A percentile compares a stretch with the other conserved stretches of the same genome.
Conservation (phyloP, 2,797 vertebrate genomes). For the Pantherophis vulpinus region DNA sequence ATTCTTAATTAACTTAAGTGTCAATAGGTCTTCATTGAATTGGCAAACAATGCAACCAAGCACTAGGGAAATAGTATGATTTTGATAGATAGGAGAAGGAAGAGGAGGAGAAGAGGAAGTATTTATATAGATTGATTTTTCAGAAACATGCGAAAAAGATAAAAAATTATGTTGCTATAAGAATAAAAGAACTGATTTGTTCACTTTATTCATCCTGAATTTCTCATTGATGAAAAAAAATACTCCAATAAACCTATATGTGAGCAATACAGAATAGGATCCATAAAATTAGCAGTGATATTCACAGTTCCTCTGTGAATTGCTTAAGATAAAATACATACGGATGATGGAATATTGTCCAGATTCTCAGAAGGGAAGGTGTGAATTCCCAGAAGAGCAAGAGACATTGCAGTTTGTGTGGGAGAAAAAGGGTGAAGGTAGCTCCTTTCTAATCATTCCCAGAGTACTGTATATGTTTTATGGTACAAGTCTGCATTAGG, state of each 20-base stretch:
- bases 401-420: neutral
- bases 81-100: conserved; percentile 33
- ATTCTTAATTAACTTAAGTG: conserved; percentile 72
- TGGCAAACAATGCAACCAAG: conserved; percentile 61
- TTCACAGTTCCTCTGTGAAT: neutral
- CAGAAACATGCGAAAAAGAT: conserved; percentile 66
- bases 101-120: conserved; percentile 51
- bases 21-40: conserved; percentile 65
- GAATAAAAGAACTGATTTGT: conserved; percentile 36
- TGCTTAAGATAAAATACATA: neutral
- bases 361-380: neutral
- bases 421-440: neutral
- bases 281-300: neutral
- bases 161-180: conserved; percentile 63
- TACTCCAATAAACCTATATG: conserved; percentile 42
- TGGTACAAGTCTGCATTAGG: neutral
- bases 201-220: conserved; percentile 44
- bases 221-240: conserved; percentile 40
- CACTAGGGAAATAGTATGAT: conserved; percentile 69
- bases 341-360: neutral
- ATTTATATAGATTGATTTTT: conserved; percentile 61
- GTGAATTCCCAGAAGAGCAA: neutral
- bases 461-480: neutral
- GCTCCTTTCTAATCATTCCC: neutral
- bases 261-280: conserved; percentile 48